Conservation (phyloP, 1,140 invertebrate species). For the Saccostrea cuccullata region DNA sequence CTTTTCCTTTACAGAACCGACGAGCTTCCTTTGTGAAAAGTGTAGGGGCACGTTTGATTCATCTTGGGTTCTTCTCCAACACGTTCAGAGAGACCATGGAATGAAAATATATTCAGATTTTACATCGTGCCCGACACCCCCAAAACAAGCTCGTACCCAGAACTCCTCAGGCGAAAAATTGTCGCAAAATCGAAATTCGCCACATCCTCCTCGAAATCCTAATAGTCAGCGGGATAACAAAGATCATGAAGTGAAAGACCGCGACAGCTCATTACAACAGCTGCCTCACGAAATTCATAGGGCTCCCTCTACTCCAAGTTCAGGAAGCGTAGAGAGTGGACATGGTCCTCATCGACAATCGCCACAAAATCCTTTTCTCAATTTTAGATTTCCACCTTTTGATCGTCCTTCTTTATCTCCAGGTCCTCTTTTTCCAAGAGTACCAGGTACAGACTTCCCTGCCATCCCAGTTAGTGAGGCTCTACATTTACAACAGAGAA, state of each 20-base stretch:
- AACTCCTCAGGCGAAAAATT: slow-evolving; percentile 18
- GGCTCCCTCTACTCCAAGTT: slow-evolving; percentile 61
- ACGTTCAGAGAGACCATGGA: slow-evolving; percentile 95
- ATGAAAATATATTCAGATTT: slow-evolving; percentile 88
- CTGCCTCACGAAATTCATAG: slow-evolving; percentile 79
- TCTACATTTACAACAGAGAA: slow-evolving; percentile 43
- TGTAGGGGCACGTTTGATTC: slow-evolving; percentile 93
- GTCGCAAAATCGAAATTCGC: slow-evolving; percentile 52
- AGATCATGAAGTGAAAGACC: slow-evolving; percentile 23
- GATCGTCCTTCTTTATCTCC: slow-evolving; percentile 81
- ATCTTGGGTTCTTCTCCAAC: slow-evolving; percentile 95
- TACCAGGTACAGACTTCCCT: slow-evolving; percentile 66
- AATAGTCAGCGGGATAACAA: slow-evolving; percentile 68
- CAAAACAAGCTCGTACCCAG: slow-evolving; percentile 22
- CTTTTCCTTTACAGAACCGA: slow-evolving; percentile 89
- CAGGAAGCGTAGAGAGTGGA: slow-evolving; percentile 59
- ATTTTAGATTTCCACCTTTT: slow-evolving; percentile 77
- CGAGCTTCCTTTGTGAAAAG: slow-evolving; percentile 94
- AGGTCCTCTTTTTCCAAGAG: slow-evolving; percentile 77
- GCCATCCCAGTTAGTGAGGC: slow-evolving; percentile 53
- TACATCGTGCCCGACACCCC: slow-evolving; percentile 51
- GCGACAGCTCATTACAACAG: slow-evolving; percentile 79
- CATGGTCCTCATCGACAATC: slow-evolving; percentile 59
- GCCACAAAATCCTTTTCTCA: slow-evolving; percentile 58
- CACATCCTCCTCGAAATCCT: slow-evolving; percentile 64